phyloP scores from a whole-genome alignment of 2,797 vertebrate genomes.

The Agapornis canus region DNA sequence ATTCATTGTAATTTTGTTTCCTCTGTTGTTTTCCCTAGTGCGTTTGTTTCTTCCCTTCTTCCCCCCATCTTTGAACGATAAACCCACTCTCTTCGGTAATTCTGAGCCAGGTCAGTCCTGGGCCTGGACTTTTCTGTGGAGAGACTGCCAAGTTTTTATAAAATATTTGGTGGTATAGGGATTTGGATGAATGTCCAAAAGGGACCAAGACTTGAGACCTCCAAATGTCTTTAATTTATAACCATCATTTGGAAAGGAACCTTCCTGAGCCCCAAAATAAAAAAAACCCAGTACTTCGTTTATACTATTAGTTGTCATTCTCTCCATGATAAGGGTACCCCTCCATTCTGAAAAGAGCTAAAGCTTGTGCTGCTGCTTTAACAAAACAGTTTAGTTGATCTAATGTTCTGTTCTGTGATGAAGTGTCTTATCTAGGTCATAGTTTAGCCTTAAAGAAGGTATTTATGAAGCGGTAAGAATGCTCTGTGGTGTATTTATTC shows the following conservation, averaged over 20 bases:
- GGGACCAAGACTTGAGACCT: not conserved
- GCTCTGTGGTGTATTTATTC: not conserved
- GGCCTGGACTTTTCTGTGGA: not conserved
- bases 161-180: not conserved
- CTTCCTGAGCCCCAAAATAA: not conserved
- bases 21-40: not conserved
- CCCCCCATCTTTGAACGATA: not conserved
- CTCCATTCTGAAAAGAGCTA: not conserved
- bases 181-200: not conserved
- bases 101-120: not conserved
- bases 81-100: not conserved
- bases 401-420: slow-evolving; percentile 17
- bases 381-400: slow-evolving; percentile 21
- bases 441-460: slow-evolving; percentile 22
- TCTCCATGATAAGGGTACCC: not conserved
- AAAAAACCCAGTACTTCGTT: not conserved
- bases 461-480: slow-evolving; percentile 56
- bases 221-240: slow-evolving; percentile 50
- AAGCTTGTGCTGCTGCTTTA: slow-evolving; percentile 26
- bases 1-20: accelerated
- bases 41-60: not conserved
- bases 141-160: not conserved
- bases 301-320: not conserved
- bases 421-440: slow-evolving; percentile 25
- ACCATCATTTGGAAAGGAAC: not conserved